Percentiles rank a stretch among this genome's conserved stretches.
phyloP scores from a whole-genome alignment of 2,797 vertebrate species.

The Spheniscus humboldti region DNA sequence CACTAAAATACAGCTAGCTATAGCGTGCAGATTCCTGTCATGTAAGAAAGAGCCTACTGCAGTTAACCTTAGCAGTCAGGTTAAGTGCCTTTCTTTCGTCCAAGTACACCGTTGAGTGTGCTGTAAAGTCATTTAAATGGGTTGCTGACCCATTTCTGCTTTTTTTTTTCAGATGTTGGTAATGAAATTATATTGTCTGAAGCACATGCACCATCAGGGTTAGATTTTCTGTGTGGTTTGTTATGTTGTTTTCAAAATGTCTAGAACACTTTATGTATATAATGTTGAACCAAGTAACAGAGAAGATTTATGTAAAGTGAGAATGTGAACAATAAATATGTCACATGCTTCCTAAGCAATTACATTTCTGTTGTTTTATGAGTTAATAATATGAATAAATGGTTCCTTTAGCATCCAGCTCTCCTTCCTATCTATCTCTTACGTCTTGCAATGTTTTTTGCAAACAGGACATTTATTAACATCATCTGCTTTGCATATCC shows the following conservation, averaged over 20 bases:
- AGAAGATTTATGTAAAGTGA: neutral
- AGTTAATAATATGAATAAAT: neutral
- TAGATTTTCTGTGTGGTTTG: neutral
- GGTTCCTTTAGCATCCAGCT: neutral
- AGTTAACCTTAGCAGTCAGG: neutral
- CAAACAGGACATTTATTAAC: neutral
- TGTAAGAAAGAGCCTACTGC: neutral
- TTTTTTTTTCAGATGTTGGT: neutral
- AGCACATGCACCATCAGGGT: neutral
- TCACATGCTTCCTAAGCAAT: neutral
- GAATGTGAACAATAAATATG: neutral
- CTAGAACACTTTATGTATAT: neutral
- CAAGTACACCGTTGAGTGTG: neutral
- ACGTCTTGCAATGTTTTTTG: neutral
- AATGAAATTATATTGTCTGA: neutral
- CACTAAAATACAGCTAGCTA: neutral
- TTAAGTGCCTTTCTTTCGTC: constrained; percentile 43
- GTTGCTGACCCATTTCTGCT: neutral
- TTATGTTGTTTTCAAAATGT: neutral
- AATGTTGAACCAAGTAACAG: neutral
- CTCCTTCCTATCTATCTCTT: neutral
- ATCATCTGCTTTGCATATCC: neutral
- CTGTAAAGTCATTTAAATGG: constrained; percentile 24
- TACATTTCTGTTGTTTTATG: neutral
- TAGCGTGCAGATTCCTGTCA: neutral